Evolutionary conservation across 2,113 vertebrate species (phyloP), one percentile per base, ranked within the genome.

Genomic region (Oryzias melastigma): DNA sequence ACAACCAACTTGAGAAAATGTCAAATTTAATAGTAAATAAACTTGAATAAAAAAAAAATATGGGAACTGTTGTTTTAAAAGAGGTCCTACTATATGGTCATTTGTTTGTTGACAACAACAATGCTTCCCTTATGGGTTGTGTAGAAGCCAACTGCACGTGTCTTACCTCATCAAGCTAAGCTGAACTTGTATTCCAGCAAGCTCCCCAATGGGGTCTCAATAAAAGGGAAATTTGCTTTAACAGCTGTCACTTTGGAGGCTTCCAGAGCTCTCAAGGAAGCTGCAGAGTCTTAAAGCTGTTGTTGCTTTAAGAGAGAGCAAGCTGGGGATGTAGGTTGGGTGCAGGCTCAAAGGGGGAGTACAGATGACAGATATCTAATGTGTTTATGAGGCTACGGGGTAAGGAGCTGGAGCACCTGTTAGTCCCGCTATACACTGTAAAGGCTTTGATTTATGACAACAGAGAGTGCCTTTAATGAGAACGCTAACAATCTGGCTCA

Each of bases 401-500:
- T 72, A 77, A 80, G 73, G 63, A 29, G 77, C 42, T 14, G 50
- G 62, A 83, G 80, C 77, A 82, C 82, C 87, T 85, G 85, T 84
- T 87, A 82, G 71, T 67, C 73, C 85, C 62, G 82, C 78, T 64
- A 69, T 68, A 81, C 68, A 84, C 73, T 78, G 76, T 86, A 86
- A 90, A 82, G 77, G 83, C 78, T 81, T 82, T 83, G 86, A 90
- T 91, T 90, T 91, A 90, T 82, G 85, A 85, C 77, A 80, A 85
- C 80, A 87, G 85, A 83, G 85, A 58, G 78, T 69, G 54, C 73
- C 79, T 90, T 86, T 88, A 90, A 91, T 89, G 90, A 87, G 88
- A 83, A 81, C 59, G 81, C 82, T 84, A 89, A 89, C 86, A 88
- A 90, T 90, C 87, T 79, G 74, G 80, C 84, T 87, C 80, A 61